These are phyloP conservation scores for Thymallus thymallus DNA, from an alignment of 2,113 vertebrate genomes.

Conservation along the genomic window DNA sequence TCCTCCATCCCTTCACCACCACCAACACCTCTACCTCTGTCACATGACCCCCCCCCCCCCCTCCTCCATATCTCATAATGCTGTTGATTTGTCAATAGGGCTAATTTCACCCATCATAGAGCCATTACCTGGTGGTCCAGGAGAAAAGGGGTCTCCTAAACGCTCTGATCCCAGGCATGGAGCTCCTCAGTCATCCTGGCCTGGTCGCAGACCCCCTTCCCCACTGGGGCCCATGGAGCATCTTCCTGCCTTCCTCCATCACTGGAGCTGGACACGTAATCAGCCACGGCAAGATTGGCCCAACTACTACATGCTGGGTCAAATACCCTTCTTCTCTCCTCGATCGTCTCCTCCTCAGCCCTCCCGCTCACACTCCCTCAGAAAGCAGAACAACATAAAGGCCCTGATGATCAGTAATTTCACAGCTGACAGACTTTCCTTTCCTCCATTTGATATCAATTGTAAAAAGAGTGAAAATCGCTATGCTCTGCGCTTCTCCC, in stretches of 20 bases:
- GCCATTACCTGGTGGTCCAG: constrained; percentile 11
- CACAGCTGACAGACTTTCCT: constrained; percentile 74
- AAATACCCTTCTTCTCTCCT: constrained; percentile 48
- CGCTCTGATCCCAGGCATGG: constrained; percentile 10
- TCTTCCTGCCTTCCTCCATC: constrained; percentile 26
- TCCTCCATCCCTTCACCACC: constrained; percentile 9
- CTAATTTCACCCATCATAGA: constrained; percentile 11
- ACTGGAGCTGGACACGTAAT: constrained; percentile 54
- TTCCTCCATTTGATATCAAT: constrained; percentile 72
- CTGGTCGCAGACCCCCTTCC: constrained; percentile 12
- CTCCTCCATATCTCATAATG: background rate
- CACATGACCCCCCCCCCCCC: background rate
- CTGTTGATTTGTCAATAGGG: background rate
- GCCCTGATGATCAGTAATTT: constrained; percentile 80
- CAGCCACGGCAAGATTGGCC: constrained; percentile 64
- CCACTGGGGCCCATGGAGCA: constrained; percentile 36
- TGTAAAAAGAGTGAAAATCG: constrained; percentile 61
- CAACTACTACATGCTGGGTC: constrained; percentile 52
- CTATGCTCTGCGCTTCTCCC: constrained; percentile 49
- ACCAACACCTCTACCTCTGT: constrained; percentile 3
- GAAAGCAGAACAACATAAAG: constrained; percentile 71
- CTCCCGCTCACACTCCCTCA: constrained; percentile 37
- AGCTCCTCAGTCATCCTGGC: constrained; percentile 4
- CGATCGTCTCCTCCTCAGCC: constrained; percentile 18
- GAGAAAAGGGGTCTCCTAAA: constrained; percentile 24